Evolutionary conservation across 2,113 vertebrate species (phyloP), one percentile per base, ranked within the genome.

Genomic region (Ranitomeya variabilis): DNA sequence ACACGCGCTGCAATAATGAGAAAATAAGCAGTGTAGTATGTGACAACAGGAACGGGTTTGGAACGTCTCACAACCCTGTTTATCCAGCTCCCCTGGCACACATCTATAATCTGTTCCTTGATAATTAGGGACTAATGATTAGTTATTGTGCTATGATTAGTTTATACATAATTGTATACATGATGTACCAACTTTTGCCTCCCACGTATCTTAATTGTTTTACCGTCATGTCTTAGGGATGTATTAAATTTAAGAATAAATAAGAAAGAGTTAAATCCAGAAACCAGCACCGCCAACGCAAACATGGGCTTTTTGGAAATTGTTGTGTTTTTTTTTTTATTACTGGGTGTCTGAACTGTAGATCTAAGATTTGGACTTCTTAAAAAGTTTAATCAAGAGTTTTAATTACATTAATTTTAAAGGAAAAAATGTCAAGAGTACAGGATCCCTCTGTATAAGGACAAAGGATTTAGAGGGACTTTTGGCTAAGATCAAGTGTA

Each of bases 81-180:
- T 83, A 83, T 67, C 81, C 45, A 71, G 82, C 82, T 84, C 82
- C 64, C 82, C 82, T 84, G 82, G 82, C 82, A 84, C 64, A 71
- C 82, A 84, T 84, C 81, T 83, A 83, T 83, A 83, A 83, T 83
- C 82, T 84, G 82, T 84, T 84, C 55, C 64, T 71, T 71, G 82
- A 84, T 84, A 84, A 84, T 84, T 84, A 84, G 64, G 51, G 67
- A 52, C 64, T 84, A 84, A 84, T 84, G 82, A 84, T 84, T 71
- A 71, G 64, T 84, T 84, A 84, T 84, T 71, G 82, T 71, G 82
- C 82, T 84, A 71, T 84, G 82, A 84, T 84, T 84, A 84, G 64
- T 84, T 84, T 84, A 71, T 71, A 14, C 64, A 84, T 84, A 84
- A 84, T 84, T 84, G 82, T 64, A 84, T 71, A 55, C 64, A 71